phyloP scores from a whole-genome alignment of 2,888 invertebrate species.

The Scotopteryx bipunctaria region DNA sequence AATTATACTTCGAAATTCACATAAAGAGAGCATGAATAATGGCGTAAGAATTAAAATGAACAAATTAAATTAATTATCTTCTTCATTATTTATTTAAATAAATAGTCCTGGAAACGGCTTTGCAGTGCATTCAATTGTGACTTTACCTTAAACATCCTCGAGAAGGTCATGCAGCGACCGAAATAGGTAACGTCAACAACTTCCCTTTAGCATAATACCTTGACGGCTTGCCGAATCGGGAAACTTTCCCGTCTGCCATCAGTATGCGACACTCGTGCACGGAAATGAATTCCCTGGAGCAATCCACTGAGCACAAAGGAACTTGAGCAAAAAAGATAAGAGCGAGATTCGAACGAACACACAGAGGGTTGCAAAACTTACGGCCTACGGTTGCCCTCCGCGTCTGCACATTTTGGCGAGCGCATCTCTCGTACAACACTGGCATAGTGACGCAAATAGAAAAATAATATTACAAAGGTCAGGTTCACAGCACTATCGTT shows the following conservation, averaged over 20 bases:
- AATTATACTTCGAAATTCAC: constrained; percentile 3
- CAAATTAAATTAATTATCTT: no score
- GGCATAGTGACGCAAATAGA: constrained; percentile 59
- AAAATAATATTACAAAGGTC: constrained; percentile 53
- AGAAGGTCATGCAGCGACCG: constrained; percentile 49
- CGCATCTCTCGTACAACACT: constrained; percentile 68
- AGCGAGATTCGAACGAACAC: constrained; percentile 46
- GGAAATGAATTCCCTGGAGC: constrained; percentile 48
- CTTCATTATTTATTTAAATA: constrained; percentile 32
- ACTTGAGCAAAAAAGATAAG: constrained; percentile 43
- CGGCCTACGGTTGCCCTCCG: constrained; percentile 64
- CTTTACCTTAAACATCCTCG: constrained; percentile 41
- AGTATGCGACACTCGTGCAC: constrained; percentile 49
- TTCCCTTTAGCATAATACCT: constrained; percentile 48
- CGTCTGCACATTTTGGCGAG: constrained; percentile 62
- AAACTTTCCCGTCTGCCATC: constrained; percentile 54
- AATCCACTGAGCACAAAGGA: constrained; percentile 34
- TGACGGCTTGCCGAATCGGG: constrained; percentile 48
- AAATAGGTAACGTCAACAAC: constrained; percentile 53
- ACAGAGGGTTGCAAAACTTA: constrained; percentile 61
- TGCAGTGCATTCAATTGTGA: constrained; percentile 37
- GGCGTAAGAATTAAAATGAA: constrained; percentile 5
- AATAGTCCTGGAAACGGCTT: constrained; percentile 37
- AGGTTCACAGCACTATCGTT: constrained; percentile 65
- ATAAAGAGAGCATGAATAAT: constrained; percentile 17